These are phyloP conservation scores for Bryconaethiops microstoma DNA, from an alignment of 2,797 vertebrate genomes.

Conservation along the genomic window DNA sequence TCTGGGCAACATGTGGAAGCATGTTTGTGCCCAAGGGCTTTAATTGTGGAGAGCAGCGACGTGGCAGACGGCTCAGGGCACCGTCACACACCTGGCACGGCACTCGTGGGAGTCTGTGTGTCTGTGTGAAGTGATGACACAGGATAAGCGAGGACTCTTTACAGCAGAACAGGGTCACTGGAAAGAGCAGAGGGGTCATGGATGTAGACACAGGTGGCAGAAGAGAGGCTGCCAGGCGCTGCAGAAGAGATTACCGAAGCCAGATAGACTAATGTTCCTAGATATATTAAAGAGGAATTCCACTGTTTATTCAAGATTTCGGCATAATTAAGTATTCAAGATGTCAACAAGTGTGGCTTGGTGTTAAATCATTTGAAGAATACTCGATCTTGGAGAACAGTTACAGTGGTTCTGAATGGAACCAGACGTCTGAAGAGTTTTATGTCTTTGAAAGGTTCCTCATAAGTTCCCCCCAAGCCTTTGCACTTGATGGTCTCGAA, in stretches of 20 bases:
- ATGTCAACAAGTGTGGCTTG: no score
- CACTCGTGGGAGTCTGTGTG: background rate
- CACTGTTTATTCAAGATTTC: no score
- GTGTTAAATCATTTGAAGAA: no score
- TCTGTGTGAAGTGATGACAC: conserved; percentile 20
- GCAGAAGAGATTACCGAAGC: background rate
- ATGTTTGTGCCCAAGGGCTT: background rate
- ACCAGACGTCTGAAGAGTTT: no score
- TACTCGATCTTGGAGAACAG: no score
- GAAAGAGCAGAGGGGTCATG: background rate
- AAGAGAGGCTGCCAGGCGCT: background rate
- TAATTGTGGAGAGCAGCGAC: background rate
- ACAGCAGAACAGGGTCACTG: background rate
- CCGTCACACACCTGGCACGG: background rate
- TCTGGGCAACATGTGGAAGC: background rate
- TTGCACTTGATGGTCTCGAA: no score
- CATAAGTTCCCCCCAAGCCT: no score
- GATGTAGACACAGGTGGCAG: background rate
- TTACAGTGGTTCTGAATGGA: no score
- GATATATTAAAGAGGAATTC: background rate
- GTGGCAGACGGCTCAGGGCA: conserved; percentile 6
- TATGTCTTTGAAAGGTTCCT: no score
- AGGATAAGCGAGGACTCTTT: background rate
- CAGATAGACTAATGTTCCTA: background rate
- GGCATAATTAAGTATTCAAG: no score